Conservation (phyloP, 2,797 vertebrate species). For the Morus bassanus region DNA sequence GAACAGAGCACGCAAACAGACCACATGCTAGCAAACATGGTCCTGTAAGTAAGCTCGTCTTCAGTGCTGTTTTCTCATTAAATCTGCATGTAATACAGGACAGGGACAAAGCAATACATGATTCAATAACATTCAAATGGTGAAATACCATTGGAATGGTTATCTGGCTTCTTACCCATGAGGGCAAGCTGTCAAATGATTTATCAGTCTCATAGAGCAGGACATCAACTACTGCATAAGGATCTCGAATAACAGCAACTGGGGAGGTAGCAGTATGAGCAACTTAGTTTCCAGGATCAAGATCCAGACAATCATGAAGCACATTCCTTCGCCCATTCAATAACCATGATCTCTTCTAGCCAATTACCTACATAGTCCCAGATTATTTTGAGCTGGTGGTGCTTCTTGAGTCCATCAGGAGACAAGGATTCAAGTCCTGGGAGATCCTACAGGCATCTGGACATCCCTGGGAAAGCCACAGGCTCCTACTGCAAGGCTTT, state of each 20-base stretch:
- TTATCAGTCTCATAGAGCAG: neutral
- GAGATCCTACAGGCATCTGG: neutral
- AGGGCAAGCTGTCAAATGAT: neutral
- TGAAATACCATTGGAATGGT: neutral
- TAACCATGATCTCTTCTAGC: neutral
- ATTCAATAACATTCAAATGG: rapidly evolving
- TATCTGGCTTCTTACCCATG: neutral
- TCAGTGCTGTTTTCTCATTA: neutral
- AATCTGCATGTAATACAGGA: neutral
- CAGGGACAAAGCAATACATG: neutral
- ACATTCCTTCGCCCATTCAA: neutral
- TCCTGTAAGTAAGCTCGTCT: neutral
- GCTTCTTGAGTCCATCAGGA: neutral
- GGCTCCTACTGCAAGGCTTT: neutral
- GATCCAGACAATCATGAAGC: neutral
- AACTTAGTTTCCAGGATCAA: neutral
- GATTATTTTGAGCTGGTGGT: neutral
- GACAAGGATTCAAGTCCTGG: neutral
- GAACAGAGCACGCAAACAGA: neutral
- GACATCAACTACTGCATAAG: neutral
- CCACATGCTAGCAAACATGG: neutral
- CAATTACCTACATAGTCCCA: neutral
- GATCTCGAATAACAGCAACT: neutral
- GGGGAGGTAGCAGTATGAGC: neutral
- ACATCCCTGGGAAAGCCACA: neutral